These are phyloP conservation scores for Apamea anceps DNA, from an alignment of 2,888 invertebrate genomes.

Conservation along the genomic window DNA sequence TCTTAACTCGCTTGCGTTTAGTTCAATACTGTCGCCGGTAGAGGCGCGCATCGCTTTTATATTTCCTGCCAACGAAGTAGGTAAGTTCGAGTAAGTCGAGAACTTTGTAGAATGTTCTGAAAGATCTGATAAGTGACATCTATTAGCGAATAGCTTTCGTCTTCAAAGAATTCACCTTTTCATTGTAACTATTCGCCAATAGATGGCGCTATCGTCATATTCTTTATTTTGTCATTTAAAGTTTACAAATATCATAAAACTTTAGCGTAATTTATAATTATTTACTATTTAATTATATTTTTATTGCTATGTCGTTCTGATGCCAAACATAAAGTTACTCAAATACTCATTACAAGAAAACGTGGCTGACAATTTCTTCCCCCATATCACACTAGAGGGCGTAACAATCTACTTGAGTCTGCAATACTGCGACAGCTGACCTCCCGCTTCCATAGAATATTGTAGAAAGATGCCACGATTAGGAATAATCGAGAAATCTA, in stretches of 20 bases:
- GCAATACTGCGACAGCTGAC: constrained; percentile 1
- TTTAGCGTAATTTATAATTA: neutral
- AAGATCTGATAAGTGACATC: constrained; percentile 52
- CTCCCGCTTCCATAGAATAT: constrained; percentile 43
- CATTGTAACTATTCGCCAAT: constrained; percentile 5
- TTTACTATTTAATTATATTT: neutral
- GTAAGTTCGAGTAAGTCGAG: constrained; percentile 51
- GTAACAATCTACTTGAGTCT: neutral
- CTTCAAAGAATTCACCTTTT: neutral
- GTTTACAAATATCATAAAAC: neutral
- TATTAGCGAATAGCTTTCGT: constrained; percentile 45
- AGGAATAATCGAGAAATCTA: constrained; percentile 43
- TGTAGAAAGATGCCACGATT: constrained; percentile 20
- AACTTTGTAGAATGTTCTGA: constrained; percentile 51
- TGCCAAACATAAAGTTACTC: too few relatives aligned
- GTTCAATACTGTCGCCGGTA: constrained; percentile 67
- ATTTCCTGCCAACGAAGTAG: constrained; percentile 46
- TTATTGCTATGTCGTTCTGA: neutral
- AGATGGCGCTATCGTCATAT: constrained; percentile 23
- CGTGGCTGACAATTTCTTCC: neutral
- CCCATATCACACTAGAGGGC: constrained; percentile 43
- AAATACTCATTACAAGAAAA: neutral
- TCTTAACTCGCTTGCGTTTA: constrained; percentile 41
- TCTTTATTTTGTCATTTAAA: neutral
- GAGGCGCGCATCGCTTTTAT: constrained; percentile 74